Evolutionary conservation across 1,140 invertebrate genomes (phyloP), one percentile per base, ranked within the genome.

Genomic region (Brachionus rubens): DNA sequence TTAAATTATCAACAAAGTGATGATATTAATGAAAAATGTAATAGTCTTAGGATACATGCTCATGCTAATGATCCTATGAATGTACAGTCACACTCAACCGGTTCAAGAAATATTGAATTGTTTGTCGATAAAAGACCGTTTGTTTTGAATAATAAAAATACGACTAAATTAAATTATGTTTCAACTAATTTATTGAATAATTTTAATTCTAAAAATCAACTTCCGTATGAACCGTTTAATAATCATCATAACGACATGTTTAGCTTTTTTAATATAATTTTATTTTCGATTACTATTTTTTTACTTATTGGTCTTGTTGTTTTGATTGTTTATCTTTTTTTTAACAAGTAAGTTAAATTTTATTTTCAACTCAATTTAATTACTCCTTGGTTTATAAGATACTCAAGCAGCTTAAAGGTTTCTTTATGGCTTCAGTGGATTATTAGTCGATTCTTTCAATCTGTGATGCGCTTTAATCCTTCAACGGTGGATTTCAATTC

Each of bases 231-330:
- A 36, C 9, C 33, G 33, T 36, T 36, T 36, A 36, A 36, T 36
- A 36, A 36, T 36, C 33, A 36, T 36, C 33, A 36, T 59, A 26
- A 36, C 36, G 36, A 33, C 36, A 33, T 59, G 14, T 59, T 59
- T 33, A 36, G 16, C 2, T 59, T 59, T 59, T 59, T 59, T 9
- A 59, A 59, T 59, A 19, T 59, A 1, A 33, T 59, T 36, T 36
- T 59, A 33, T 33, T 59, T 28, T 19, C 54, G 9, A 36, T 59
- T 19, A 59, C 54, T 16, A 59, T 59, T 59, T 59, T 59, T 59
- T 36, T 59, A 28, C 16, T 59, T 19, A 59, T 59, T 36, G 54
- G 54, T 59, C 54, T 59, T 59, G 19, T 59, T 59, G n/a, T 59
- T 36, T 59, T 59, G 36, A n/a, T 59, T 0, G 21, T 59, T 9